Base-by-base conservation (phyloP, 2,888 invertebrate species). In the Mesochorus sp. region DNA sequence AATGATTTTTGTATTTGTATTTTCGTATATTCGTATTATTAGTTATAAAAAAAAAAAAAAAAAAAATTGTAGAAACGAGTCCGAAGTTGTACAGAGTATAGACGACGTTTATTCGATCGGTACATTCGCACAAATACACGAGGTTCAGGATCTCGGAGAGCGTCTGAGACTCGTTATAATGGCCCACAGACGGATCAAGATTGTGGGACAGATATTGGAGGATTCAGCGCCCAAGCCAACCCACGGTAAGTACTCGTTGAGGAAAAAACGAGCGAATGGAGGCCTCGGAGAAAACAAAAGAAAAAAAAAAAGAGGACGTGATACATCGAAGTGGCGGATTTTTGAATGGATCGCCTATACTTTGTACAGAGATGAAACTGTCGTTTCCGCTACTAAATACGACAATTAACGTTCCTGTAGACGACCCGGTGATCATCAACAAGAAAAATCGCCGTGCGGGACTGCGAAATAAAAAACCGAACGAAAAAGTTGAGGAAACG, bases 111-210 rank as follows among this genome's bases (percentile, higher is more conserved):
- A 98, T 89, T 92, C 94, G 62, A 94, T 98, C 24, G 99, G 99
- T 5, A 97, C 98, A 1, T 99, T 99, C 91, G 99, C 98, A 5
- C 98, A 99, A 92, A 99, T 99, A 82, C 97, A 98, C 85, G 99
- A 99, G 91, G 94, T 99, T 92, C 98, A 99, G 90, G 99, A 99
- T 89, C 93, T 98, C 89, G 98, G 97, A 3, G 97, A 97, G 87
- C 95, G 95, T 89, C 91, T 98, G 57, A 93, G 97, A 74, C 93
- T 99, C 86, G 97, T 99, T 2, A 96, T 99, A 5, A 97, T 98
- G 95, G 99, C 98, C 0, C 98, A 99, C 90, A 92, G 99, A 74
- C 93, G 98, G 80, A 96, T 97, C 39, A 94, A 94, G 90, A 95
- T 97, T 31, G 94, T 95, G 0, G 95, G 95, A 5, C 96, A 96